Conservation (phyloP, 2,113 vertebrate genomes). For the Balaeniceps rex region DNA sequence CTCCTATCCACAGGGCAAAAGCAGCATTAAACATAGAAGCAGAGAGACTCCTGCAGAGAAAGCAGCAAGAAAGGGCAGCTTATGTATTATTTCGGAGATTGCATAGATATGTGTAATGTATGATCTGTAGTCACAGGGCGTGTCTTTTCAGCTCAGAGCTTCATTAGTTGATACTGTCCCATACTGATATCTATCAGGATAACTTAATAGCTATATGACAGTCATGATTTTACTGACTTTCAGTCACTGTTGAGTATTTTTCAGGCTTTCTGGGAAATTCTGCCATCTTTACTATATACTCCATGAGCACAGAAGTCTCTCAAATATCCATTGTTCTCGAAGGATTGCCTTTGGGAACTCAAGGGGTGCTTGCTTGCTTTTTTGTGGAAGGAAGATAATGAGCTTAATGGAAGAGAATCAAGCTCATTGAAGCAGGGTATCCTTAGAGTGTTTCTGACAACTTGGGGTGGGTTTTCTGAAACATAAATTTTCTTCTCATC, state of each 20-base stretch:
- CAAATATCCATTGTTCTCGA: constrained; percentile 3
- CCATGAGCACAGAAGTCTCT: neutral
- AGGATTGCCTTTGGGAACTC: constrained; percentile 1
- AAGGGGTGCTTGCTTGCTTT: neutral
- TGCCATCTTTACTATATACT: neutral
- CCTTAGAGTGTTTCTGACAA: neutral
- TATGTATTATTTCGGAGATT: neutral
- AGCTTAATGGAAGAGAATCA: neutral
- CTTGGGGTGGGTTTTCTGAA: neutral
- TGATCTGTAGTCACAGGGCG: neutral
- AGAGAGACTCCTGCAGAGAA: neutral
- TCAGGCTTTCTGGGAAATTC: neutral
- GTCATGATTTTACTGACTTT: neutral
- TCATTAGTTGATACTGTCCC: neutral
- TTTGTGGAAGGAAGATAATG: neutral
- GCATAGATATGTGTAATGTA: neutral
- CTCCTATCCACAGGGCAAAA: neutral
- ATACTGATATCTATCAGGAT: neutral
- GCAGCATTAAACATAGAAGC: neutral
- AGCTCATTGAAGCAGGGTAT: neutral
- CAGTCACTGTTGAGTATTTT: neutral
- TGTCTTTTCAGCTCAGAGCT: neutral
- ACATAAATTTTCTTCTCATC: neutral
- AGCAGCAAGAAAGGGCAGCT: neutral
- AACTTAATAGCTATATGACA: neutral